These are phyloP conservation scores for Aphidius ervi DNA, from an alignment of 1,140 invertebrate genomes.

Conservation along the genomic window DNA sequence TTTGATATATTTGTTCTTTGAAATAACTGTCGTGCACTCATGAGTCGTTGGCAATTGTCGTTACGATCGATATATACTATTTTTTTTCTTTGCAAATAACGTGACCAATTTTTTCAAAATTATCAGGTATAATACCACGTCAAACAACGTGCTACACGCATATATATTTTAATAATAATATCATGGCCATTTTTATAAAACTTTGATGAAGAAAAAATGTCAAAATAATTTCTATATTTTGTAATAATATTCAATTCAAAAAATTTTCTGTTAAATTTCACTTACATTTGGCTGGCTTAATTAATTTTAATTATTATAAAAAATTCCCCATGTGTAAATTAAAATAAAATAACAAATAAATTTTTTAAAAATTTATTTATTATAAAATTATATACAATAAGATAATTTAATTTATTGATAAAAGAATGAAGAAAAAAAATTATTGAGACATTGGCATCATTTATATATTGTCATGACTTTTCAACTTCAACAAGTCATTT, in stretches of 20 bases:
- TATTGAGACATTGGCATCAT: background rate
- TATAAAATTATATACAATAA: background rate
- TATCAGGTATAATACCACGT: slow-evolving; percentile 36
- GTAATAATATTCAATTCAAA: too few relatives aligned
- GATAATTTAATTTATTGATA: background rate
- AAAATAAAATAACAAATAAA: too few relatives aligned
- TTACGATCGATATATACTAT: slow-evolving; percentile 14
- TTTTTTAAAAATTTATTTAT: background rate
- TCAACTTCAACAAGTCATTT: slow-evolving; percentile 20
- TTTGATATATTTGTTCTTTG: too few relatives aligned
- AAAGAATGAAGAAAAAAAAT: too few relatives aligned
- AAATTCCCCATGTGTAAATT: too few relatives aligned
- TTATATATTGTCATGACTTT: slow-evolving; percentile 12
- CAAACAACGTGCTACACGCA: slow-evolving; percentile 26
- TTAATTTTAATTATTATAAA: too few relatives aligned
- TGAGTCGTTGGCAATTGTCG: background rate
- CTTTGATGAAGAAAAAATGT: background rate
- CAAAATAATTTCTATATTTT: background rate
- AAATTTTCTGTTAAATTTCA: too few relatives aligned
- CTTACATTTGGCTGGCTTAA: too few relatives aligned
- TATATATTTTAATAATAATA: background rate
- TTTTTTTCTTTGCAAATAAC: slow-evolving; percentile 30
- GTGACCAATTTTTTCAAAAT: slow-evolving; percentile 47
- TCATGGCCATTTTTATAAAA: background rate
- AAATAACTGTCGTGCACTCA: too few relatives aligned